Base-by-base conservation (phyloP, 1,140 invertebrate species). In the Bombyx mandarina region DNA sequence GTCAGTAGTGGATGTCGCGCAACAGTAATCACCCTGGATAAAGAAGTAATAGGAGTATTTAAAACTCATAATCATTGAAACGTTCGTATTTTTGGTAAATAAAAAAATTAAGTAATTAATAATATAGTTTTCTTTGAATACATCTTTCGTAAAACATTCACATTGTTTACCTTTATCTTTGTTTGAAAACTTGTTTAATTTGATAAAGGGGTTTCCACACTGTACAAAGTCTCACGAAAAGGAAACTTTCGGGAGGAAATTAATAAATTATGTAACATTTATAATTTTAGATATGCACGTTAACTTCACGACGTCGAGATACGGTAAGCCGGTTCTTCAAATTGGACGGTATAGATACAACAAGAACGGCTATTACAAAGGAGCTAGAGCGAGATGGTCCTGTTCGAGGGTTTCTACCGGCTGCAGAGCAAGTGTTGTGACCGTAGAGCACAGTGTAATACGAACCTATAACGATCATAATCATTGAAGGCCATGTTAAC, bases 361-460 rank as follows among this genome's bases (percentile, higher is more conserved):
- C 49, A 53, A 57, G 51, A 54, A 46, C 9, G 6, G 10, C 7
- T 22, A 8, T 7, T 10, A 42, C 45, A 61, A 48, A 9, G 59
- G 10, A n/a, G 18, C 50, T 3, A 56, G 50, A 18, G 44, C 10
- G 8, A 49, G 49, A 8, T 63, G 62, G 62, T 8, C 42, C 8
- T 63, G 57, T 42, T 9, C 18, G 26, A 57, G 47, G 10, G 61
- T 62, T 10, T 50, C 60, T 4, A 43, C 45, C 0, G 59, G 68
- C 3, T 79, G 76, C 50, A 65, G 54, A n/a, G 73, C 71, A 5
- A 66, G 58, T 42, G 51, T 74, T 6, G 54, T 63, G 26, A 73
- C 73, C 43, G 7, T 62, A 9, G 57, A 75, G 1, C 53, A 70
- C 54, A 46, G 54, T 7, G 67, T 80, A 12, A 50, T 79, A 7